Evolutionary conservation across 2,113 vertebrate species (phyloP).

Genomic region (Ibidorhyncha struthersii): DNA sequence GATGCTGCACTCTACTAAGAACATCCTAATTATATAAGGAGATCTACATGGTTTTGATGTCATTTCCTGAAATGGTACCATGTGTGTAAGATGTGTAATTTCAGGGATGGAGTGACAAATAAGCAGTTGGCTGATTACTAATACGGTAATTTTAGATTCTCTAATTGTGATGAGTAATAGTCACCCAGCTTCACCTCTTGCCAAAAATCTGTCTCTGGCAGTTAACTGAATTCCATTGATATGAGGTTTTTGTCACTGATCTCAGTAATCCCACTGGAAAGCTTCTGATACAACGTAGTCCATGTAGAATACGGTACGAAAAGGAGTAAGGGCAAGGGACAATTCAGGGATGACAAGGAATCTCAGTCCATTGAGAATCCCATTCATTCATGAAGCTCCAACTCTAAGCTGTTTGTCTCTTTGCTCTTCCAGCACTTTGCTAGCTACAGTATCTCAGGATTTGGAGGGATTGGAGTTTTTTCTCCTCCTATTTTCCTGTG

Average conservation of each 20-base stretch:
- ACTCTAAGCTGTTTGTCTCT: not conserved
- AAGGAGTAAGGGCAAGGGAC: not conserved
- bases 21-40: conserved; percentile 16
- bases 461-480: not conserved
- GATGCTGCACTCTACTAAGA: not conserved
- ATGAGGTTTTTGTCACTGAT: not conserved
- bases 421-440: not conserved
- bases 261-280: not conserved
- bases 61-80: conserved; percentile 45
- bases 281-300: not conserved
- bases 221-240: not conserved
- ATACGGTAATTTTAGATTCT: conserved; percentile 29
- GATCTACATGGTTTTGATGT: not conserved
- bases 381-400: not conserved
- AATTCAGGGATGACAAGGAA: not conserved
- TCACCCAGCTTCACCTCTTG: conserved; percentile 33
- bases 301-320: not conserved
- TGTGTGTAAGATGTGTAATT: conserved; percentile 21
- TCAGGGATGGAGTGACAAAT: conserved; percentile 11
- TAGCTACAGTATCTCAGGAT: not conserved
- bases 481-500: not conserved
- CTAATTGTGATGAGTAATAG: conserved; percentile 46
- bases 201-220: conserved; percentile 34
- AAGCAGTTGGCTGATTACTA: conserved; percentile 59
- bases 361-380: not conserved